These are phyloP conservation scores for Drosophila pectinifera DNA, from an alignment of 1,140 invertebrate genomes.

Conservation along the genomic window DNA sequence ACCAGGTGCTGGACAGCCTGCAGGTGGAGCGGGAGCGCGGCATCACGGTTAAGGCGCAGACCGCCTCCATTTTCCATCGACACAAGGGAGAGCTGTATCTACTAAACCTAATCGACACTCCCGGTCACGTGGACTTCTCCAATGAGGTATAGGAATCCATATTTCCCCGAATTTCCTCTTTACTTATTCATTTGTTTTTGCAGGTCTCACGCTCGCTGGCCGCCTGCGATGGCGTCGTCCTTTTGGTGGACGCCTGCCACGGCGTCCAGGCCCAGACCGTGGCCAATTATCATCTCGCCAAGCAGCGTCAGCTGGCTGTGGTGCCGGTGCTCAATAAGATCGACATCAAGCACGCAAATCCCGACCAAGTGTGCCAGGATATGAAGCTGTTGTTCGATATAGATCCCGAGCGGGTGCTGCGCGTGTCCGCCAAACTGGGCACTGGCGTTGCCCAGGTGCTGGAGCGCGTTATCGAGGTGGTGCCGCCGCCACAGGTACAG, in stretches of 20 bases:
- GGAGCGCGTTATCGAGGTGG: constrained; percentile 90
- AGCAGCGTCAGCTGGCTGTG: constrained; percentile 92
- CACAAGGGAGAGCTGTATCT: constrained; percentile 90
- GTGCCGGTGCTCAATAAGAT: constrained; percentile 99
- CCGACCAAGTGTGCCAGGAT: constrained; percentile 92
- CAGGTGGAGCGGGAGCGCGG: constrained; percentile 96
- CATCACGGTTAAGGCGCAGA: constrained; percentile 99
- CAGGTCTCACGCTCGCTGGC: constrained; percentile 92
- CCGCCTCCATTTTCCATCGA: constrained; percentile 94
- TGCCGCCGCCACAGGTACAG: constrained; percentile 90
- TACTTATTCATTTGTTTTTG: neutral
- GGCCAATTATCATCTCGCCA: constrained; percentile 97
- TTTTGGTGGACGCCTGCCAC: constrained; percentile 98
- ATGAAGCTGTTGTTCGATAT: constrained; percentile 95
- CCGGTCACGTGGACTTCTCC: constrained; percentile 99
- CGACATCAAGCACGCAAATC: constrained; percentile 96
- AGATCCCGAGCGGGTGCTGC: constrained; percentile 88
- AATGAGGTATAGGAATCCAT: constrained; percentile 90
- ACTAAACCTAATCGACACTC: constrained; percentile 99
- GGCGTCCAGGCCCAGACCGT: constrained; percentile 99
- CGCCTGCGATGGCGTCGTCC: constrained; percentile 97
- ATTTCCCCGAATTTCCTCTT: no score
- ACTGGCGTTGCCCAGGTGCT: constrained; percentile 92
- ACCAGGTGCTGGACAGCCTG: constrained; percentile 88
- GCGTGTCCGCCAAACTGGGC: constrained; percentile 96